Percentiles rank a stretch among this genome's conserved stretches.
These are phyloP conservation scores for Pseudochirops cupreus DNA, from an alignment of 2,797 vertebrate genomes.

Conservation along the genomic window DNA sequence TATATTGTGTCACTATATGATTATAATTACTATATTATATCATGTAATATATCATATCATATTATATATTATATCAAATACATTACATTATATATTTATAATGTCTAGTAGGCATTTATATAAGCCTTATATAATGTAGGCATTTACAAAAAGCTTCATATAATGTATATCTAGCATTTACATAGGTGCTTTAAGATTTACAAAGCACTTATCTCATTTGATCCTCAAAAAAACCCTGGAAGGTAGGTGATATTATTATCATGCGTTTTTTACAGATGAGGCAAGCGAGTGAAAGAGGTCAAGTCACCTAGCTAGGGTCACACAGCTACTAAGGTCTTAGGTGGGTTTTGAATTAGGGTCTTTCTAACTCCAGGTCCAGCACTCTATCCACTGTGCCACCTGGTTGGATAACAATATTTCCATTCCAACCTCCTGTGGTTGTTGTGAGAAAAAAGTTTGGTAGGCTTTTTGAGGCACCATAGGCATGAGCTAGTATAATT, in stretches of 20 bases:
- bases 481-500: background rate
- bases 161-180: no score
- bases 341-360: background rate
- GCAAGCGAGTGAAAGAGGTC: background rate
- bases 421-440: background rate
- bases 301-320: background rate
- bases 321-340: background rate
- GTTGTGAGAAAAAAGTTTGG: background rate
- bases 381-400: background rate
- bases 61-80: background rate
- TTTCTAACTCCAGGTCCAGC: background rate
- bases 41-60: background rate
- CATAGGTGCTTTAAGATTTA: background rate
- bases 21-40: background rate
- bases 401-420: background rate
- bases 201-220: background rate
- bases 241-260: background rate
- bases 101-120: background rate
- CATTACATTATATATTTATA: background rate
- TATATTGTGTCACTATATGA: background rate
- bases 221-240: background rate
- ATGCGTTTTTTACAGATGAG: background rate
- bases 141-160: no score
- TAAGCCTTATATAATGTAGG: background rate
- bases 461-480: background rate